Percentiles rank a stretch among this genome's conserved stretches.
Conservation (phyloP, 2,888 invertebrate species). For the Hypselothyrea guttata region DNA sequence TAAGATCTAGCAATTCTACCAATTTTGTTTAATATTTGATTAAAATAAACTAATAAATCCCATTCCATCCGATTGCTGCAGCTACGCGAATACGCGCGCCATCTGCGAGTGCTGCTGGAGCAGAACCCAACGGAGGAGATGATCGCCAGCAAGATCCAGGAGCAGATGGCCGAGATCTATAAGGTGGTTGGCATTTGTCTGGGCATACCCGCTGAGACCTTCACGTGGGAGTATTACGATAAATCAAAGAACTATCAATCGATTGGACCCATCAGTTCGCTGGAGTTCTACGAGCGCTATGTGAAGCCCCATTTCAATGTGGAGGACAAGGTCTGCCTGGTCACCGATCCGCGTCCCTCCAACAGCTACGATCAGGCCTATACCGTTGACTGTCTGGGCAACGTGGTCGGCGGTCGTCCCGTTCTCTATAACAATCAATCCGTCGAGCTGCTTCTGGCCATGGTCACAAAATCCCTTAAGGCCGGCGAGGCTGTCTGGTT, state of each 20-base stretch:
- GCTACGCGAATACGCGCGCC: conserved; percentile 91
- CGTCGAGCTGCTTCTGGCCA: conserved; percentile 88
- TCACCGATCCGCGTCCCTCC: conserved; percentile 91
- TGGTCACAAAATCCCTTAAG: conserved; percentile 89
- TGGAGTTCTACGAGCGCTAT: conserved; percentile 90
- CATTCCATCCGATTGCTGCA: conserved; percentile 81
- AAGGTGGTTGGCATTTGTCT: conserved; percentile 92
- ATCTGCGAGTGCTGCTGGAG: conserved; percentile 86
- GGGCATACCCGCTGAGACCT: conserved; percentile 89
- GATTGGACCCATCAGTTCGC: conserved; percentile 89
- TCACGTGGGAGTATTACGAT: conserved; percentile 93
- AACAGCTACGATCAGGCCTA: conserved; percentile 91
- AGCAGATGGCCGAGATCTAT: conserved; percentile 90
- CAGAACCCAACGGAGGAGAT: conserved; percentile 85
- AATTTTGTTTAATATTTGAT: too few species aligned
- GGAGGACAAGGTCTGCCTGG: conserved; percentile 93
- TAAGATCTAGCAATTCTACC: too few species aligned
- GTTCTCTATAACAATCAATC: conserved; percentile 95
- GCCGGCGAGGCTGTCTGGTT: conserved; percentile 95
- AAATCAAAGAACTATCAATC: conserved; percentile 89
- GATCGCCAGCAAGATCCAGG: conserved; percentile 85
- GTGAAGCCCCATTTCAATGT: conserved; percentile 91
- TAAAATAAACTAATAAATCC: neutral
- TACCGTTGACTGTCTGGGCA: conserved; percentile 94
- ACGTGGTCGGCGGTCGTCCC: conserved; percentile 90